Evolutionary conservation across 2,797 vertebrate species (phyloP), one percentile per base, ranked within the genome.

Genomic region (Astyanax mexicanus): DNA sequence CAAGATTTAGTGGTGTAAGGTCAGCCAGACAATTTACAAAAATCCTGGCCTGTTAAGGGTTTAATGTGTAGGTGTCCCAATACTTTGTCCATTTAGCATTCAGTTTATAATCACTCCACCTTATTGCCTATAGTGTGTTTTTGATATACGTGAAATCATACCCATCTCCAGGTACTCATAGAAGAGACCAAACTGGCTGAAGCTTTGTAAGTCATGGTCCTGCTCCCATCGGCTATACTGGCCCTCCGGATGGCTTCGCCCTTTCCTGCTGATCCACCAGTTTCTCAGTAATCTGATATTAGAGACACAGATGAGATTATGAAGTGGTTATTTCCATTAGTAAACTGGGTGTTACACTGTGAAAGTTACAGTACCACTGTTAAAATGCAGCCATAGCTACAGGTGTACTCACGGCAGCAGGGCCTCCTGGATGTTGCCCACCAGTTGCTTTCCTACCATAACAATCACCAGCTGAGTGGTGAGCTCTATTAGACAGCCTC

Each of bases 91-190:
- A n/a, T n/a, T n/a, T n/a, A n/a, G n/a, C n/a, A n/a, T n/a, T n/a
- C n/a, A n/a, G n/a, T n/a, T n/a, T n/a, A n/a, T n/a, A n/a, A n/a
- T n/a, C n/a, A n/a, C n/a, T n/a, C n/a, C 10, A 25, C 25, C 3
- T 5, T 27, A 27, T 23, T 55, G 52, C 13, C 25, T 45, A 38
- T 38, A 38, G 9, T 2, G 2, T 7, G 42, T 42, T 6, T 11
- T 6, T 45, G 10, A 21, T 3, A 5, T 27, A 3, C 5, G n/a
- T 9, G 6, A 25, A 58, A 58, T 32, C 55, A n/a, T 84, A 99
- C 98, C 96, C 97, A 99, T 99, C 91, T 99, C 98, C 81, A 99
- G 90, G 86, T 99, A 99, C 81, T 99, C 98, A 32, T 98, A 98
- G 91, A 99, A 99, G 40, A 99, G 90, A 6, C 95, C 96, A 74